These are phyloP conservation scores for Nephrotoma appendiculata DNA, from an alignment of 2,888 invertebrate genomes.

Conservation along the genomic window DNA sequence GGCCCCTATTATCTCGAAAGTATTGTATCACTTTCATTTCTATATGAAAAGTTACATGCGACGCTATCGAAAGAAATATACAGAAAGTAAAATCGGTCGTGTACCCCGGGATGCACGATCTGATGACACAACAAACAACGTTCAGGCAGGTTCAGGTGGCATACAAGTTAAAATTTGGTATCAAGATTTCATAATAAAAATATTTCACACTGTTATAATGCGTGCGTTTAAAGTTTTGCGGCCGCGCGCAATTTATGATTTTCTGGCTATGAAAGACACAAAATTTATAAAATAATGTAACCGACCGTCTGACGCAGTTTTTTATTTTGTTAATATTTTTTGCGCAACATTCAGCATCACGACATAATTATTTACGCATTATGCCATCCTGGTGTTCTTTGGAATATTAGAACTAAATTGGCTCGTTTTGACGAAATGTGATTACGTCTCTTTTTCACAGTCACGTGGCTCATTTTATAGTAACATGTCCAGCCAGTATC, in stretches of 20 bases:
- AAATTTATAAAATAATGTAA: neutral
- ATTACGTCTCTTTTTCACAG: neutral
- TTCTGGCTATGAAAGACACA: neutral
- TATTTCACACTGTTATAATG: neutral
- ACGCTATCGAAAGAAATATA: neutral
- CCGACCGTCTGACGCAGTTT: neutral
- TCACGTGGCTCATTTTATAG: neutral
- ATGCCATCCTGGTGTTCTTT: slow-evolving; percentile 26
- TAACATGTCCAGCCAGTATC: neutral
- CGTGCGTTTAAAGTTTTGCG: neutral
- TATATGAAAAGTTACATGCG: neutral
- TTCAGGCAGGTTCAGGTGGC: neutral
- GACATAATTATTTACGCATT: neutral
- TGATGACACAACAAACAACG: neutral
- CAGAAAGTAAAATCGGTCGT: neutral
- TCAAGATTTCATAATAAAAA: neutral
- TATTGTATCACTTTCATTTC: neutral
- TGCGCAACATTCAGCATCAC: neutral
- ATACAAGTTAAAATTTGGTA: neutral
- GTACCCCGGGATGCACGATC: neutral
- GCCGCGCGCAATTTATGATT: neutral
- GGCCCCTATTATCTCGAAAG: neutral
- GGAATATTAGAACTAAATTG: slow-evolving; percentile 28
- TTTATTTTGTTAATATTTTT: neutral
- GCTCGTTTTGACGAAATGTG: slow-evolving; percentile 10